Evolutionary conservation across 2,113 vertebrate genomes (phyloP).

Genomic region (Galbula dea): DNA sequence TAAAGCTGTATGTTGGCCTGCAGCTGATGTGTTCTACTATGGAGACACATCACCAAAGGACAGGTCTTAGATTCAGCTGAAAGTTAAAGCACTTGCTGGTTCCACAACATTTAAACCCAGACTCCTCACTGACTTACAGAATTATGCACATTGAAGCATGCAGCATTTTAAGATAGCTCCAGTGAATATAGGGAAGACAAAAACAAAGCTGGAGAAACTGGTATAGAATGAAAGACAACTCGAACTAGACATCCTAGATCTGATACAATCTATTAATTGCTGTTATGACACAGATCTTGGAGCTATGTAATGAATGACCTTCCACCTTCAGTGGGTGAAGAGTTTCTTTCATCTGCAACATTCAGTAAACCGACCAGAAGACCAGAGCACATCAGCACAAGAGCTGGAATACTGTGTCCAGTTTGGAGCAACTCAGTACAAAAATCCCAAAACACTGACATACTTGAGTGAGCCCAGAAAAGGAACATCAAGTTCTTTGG

Average conservation of each 20-base stretch:
- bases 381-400: not conserved
- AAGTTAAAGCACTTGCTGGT: not conserved
- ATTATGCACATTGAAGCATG: fast-evolving
- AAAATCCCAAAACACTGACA: not conserved
- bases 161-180: not conserved
- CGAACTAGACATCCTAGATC: not conserved
- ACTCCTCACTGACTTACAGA: not conserved
- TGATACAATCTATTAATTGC: not conserved
- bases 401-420: not conserved
- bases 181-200: not conserved
- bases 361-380: not conserved
- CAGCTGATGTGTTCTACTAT: not conserved
- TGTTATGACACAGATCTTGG: not conserved
- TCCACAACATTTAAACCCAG: not conserved
- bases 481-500: not conserved
- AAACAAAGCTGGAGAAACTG: not conserved
- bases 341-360: not conserved
- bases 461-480: not conserved
- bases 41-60: not conserved
- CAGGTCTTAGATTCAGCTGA: not conserved
- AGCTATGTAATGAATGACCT: not conserved
- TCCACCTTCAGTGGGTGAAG: not conserved
- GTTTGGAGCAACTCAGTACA: not conserved
- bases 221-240: not conserved
- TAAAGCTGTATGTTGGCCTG: not conserved